These are phyloP conservation scores for Drosophila eohydei DNA, from an alignment of 2,888 invertebrate species.

Conservation along the genomic window DNA sequence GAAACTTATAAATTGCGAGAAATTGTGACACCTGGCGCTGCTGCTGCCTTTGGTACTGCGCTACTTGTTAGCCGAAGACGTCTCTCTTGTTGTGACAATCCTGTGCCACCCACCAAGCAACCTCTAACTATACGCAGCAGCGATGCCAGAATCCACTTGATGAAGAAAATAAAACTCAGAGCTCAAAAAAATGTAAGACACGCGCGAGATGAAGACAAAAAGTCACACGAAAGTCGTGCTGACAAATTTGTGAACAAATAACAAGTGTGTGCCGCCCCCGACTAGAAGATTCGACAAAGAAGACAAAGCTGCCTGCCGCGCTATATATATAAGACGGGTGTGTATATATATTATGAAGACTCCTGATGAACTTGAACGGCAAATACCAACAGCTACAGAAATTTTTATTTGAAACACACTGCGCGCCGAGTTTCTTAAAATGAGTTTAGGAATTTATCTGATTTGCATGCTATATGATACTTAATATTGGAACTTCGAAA, in stretches of 20 bases:
- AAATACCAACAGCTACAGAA: constrained; percentile 1
- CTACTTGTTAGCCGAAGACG: constrained; percentile 59
- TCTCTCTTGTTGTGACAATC: constrained; percentile 61
- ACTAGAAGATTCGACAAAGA: constrained; percentile 10
- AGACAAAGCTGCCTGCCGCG: constrained; percentile 12
- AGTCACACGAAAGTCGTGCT: constrained; percentile 67
- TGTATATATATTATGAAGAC: not conserved
- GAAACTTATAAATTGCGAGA: constrained; percentile 36
- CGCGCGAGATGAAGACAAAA: constrained; percentile 58
- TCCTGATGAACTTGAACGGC: constrained; percentile 21
- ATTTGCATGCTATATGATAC: constrained; percentile 65
- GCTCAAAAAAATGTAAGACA: constrained; percentile 34
- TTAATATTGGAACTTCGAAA: constrained; percentile 26
- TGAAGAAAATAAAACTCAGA: constrained; percentile 41
- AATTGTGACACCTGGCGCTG: constrained; percentile 36
- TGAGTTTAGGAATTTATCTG: constrained; percentile 10
- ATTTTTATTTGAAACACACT: not conserved
- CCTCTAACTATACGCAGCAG: constrained; percentile 1
- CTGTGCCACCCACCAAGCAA: constrained; percentile 8
- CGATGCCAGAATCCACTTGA: constrained; percentile 49
- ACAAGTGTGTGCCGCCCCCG: constrained; percentile 49
- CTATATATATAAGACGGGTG: not conserved
- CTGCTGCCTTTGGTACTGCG: constrained; percentile 3
- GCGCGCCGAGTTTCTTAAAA: not conserved
- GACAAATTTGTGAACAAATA: constrained; percentile 67